Conservation (phyloP, 2,888 invertebrate genomes). For the Lepidochitona cinerea region DNA sequence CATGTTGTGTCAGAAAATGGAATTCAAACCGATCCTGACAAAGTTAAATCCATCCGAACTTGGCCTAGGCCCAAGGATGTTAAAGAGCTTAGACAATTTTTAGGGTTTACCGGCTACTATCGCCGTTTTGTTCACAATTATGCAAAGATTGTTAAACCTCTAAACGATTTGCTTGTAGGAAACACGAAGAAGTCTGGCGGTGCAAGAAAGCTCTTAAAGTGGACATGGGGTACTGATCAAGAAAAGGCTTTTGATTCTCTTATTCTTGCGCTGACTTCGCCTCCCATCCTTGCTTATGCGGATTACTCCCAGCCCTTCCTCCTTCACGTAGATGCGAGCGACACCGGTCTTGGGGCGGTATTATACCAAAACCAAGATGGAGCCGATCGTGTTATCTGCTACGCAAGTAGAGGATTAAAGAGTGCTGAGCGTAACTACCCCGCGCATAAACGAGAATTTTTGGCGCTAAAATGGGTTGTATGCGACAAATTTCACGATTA, state of each 20-base stretch:
- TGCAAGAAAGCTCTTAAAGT: neutral
- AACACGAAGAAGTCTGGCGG: neutral
- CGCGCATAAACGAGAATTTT: constrained; percentile 17
- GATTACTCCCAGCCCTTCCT: constrained; percentile 20
- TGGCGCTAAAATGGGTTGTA: constrained; percentile 23
- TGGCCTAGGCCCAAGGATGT: neutral
- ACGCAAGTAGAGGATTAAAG: constrained; percentile 16
- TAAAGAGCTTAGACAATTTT: constrained; percentile 6
- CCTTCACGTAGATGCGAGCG: constrained; percentile 20
- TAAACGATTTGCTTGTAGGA: constrained; percentile 6
- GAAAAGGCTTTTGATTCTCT: constrained; percentile 19
- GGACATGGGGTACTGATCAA: constrained; percentile 12
- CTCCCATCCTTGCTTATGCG: constrained; percentile 23
- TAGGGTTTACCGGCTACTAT: constrained; percentile 21
- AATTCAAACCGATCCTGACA: neutral
- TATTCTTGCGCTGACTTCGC: neutral
- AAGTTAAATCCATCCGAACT: neutral
- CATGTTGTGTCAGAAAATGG: neutral
- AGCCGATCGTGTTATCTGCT: constrained; percentile 12
- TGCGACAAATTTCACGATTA: constrained; percentile 20
- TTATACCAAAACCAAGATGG: constrained; percentile 23
- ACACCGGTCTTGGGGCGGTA: constrained; percentile 24
- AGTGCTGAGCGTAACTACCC: constrained; percentile 16
- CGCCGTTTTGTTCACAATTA: constrained; percentile 12
- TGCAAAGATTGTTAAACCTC: constrained; percentile 9